Base-by-base conservation (phyloP, 2,888 invertebrate genomes). In the Mesopsocus fuscifrons region DNA sequence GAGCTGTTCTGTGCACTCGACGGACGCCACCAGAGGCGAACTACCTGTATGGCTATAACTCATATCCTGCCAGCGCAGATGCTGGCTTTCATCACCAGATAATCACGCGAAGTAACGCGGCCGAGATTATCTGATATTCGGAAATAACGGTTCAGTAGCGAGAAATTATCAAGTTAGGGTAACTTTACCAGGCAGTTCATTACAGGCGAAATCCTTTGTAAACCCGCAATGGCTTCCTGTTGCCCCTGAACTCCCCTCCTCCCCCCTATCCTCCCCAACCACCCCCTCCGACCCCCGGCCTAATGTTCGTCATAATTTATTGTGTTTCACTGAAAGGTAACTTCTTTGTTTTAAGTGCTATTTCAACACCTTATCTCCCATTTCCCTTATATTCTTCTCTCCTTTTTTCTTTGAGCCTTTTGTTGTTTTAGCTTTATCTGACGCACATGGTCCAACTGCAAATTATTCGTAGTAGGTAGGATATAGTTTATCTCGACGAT, bases 261-360 rank as follows among this genome's bases (percentile, higher is more conserved):
- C 30, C n/a, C 30, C 17, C 17, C 33, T 33, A 15, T 33, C 9
- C 17, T 33, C 30, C 9, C n/a, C n/a, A 9, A n/a, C 17, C 33
- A 16, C 33, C 17, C 33, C 17, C 17, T 33, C 17, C 33, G 17
- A 15, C 33, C 15, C 33, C 33, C 33, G 33, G 33, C 17, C 15
- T 33, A 33, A 33, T 33, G 33, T 33, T 33, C 17, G 17, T 33
- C 16, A 33, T 33, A 33, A 33, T 33, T 33, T 33, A 33, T 33
- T 33, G 33, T 33, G 17, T 16, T 15, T 33, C 17, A 15, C 33
- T 33, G 33, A 33, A 33, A 33, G n/a, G 33, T 33, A 33, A 33
- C 33, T 9, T 17, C 33, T 33, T 33, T 33, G 33, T 33, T 33
- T 17, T 33, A 33, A 33, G 33, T 33, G 33, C 17, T 33, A 16